These are phyloP conservation scores for Arion vulgaris DNA, from an alignment of 1,140 invertebrate genomes.

Conservation along the genomic window DNA sequence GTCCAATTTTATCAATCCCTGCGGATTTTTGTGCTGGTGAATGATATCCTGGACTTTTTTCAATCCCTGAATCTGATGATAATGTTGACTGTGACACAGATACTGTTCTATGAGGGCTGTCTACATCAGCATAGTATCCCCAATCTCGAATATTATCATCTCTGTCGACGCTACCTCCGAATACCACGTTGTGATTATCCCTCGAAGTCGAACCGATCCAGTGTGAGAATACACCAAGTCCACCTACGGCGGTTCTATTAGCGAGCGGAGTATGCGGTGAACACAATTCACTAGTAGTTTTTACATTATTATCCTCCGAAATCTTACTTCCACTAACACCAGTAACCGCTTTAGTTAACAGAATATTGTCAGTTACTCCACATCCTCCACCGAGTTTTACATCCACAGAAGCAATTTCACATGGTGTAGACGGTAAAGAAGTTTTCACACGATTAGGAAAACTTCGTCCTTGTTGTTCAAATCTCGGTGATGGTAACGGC, in stretches of 20 bases:
- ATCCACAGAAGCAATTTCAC: background rate
- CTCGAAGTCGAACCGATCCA: background rate
- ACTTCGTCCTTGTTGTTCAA: background rate
- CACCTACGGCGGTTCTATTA: background rate
- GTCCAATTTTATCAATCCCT: conserved; percentile 22
- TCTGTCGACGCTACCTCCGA: background rate
- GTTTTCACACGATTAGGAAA: background rate
- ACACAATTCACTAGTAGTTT: background rate
- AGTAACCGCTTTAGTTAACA: background rate
- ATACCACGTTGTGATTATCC: background rate
- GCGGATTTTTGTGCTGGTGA: conserved; percentile 3
- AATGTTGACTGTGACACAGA: background rate
- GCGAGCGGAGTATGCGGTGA: background rate
- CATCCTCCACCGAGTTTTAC: background rate
- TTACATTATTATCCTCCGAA: background rate
- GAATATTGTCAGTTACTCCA: background rate
- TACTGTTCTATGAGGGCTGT: background rate
- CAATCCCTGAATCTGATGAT: conserved; percentile 5
- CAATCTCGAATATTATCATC: background rate
- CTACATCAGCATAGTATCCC: background rate
- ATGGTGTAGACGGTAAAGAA: background rate
- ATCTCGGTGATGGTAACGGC: background rate
- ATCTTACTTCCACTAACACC: background rate
- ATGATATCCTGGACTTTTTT: background rate
- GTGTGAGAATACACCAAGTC: background rate